A percentile compares a stretch with the other conserved stretches of the same genome.
Conservation (phyloP, 2,888 invertebrate genomes). For the Lysandra coridon region DNA sequence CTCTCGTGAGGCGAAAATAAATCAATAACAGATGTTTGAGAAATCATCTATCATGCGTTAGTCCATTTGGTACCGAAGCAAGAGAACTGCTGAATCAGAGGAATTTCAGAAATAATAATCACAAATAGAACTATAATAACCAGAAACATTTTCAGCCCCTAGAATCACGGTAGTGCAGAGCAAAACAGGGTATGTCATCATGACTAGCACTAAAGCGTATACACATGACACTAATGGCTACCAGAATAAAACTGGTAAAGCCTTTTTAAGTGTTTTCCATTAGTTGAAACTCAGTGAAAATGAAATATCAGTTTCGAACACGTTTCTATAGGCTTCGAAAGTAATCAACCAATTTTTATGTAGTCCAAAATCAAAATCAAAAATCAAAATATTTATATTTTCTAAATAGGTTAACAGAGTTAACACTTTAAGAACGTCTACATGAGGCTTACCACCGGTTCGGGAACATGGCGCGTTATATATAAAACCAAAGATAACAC, state of each 20-base stretch:
- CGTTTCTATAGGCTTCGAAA: no score
- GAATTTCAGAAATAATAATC: neutral
- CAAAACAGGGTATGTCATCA: neutral
- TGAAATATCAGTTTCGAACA: neutral
- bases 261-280: neutral
- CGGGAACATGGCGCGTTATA: no score
- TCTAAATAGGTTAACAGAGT: no score
- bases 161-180: neutral
- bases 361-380: no score
- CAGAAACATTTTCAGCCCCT: neutral
- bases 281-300: neutral
- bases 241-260: neutral
- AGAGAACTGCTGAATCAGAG: conserved; percentile 4
- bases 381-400: no score
- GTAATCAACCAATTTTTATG: no score
- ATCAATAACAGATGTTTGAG: neutral
- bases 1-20: no score
- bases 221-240: neutral
- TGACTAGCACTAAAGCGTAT: neutral
- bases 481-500: no score
- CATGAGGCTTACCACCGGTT: no score
- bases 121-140: neutral
- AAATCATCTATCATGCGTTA: neutral
- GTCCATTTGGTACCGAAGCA: neutral
- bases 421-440: no score